Evolutionary conservation across 2,113 vertebrate species (phyloP), one percentile per base, ranked within the genome.

Genomic region (Poeciliopsis retropinna): DNA sequence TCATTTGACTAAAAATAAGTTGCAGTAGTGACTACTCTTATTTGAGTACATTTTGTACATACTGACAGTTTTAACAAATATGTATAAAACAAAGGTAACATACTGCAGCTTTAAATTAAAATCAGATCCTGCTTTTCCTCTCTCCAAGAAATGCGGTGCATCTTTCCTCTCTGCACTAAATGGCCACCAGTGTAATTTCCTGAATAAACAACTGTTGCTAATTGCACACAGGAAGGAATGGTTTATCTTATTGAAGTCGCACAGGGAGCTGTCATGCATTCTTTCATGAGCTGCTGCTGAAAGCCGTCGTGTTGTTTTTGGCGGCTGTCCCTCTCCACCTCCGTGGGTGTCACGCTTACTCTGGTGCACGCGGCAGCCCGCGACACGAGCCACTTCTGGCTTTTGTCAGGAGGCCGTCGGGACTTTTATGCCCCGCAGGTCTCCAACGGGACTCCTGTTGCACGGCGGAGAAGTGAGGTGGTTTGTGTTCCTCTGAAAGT

Each of bases 401-500:
- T 70, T 81, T 70, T 80, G 60, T 81, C 25, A 22, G 80, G 81
- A 82, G 72, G 82, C 75, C 75, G 70, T 54, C 7, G 54, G 80
- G 85, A 85, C 83, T 73, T 57, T 81, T 78, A 72, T 61, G 78
- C 75, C 79, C 80, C 73, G 27, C 84, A 77, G 67, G 85, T 89
- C 81, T 89, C 68, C 81, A 44, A 41, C 34, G 61, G 85, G 89
- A 88, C 86, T 93, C 90, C 47, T 81, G 85, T 93, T 93, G 90
- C 88, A 86, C 65, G 79, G 78, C 70, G 79, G 78, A 85, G 81
- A 83, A 87, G 86, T 74, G 77, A 88, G 88, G 82, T 88, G 88
- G 88, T 91, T 89, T 89, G 83, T 89, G 88, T 92, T 92, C 82
- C 88, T 91, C 89, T 91, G 91, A 90, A 91, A 93, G 85, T 88